Evolutionary conservation across 2,113 vertebrate species (phyloP).

Genomic region (Pitta sordida): DNA sequence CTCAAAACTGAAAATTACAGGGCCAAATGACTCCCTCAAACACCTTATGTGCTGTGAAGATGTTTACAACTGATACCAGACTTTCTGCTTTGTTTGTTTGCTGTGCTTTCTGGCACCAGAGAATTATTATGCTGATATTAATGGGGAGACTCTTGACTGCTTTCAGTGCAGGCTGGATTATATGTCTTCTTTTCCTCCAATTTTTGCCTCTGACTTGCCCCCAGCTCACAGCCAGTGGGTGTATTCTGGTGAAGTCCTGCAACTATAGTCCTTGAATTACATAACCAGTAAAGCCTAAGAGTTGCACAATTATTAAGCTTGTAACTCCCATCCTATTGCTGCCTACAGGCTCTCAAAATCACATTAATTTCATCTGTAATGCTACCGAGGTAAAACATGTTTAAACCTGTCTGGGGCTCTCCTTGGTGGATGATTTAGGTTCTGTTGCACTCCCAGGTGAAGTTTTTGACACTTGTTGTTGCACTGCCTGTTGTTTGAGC

Average conservation of each 20-base stretch:
- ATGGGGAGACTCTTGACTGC: not conserved
- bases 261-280: not conserved
- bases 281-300: not conserved
- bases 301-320: not conserved
- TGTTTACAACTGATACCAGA: not conserved
- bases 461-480: slow-evolving; percentile 60
- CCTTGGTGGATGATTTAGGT: slow-evolving; percentile 48
- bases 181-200: not conserved
- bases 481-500: slow-evolving; percentile 62
- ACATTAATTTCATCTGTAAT: not conserved
- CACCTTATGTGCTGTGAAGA: not conserved
- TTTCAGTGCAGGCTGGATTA: not conserved
- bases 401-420: slow-evolving; percentile 66
- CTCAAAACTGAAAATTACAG: not conserved
- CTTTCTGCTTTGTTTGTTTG: not conserved
- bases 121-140: not conserved
- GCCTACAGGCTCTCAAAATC: not conserved
- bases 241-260: not conserved
- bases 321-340: not conserved
- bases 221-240: not conserved
- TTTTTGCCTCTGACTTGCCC: not conserved
- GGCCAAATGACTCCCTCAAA: not conserved
- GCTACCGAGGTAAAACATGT: not conserved
- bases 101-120: not conserved
- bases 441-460: slow-evolving; percentile 46